Base-by-base conservation (phyloP, 2,888 invertebrate species). In the Lobophora halterata region DNA sequence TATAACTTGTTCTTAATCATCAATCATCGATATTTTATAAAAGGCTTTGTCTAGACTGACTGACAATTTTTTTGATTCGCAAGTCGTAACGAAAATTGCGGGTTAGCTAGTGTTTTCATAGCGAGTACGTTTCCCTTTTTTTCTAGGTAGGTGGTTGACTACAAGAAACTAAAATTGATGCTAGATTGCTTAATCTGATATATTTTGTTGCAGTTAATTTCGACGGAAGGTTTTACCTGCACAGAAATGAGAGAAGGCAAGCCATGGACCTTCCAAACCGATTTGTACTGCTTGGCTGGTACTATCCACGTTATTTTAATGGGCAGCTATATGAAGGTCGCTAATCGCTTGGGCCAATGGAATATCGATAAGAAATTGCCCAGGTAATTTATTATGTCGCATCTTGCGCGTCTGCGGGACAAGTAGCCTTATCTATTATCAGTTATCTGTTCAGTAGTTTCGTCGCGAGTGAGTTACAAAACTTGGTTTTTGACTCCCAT, bases 261-360 rank as follows among this genome's bases (percentile, higher is more conserved):
- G 58, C 95, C 96, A 0, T 98, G 98, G 98, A 97, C 95, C 18
- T 97, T 95, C 76, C 97, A 98, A 86, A 95, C 95, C 16, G 98
- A 98, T 85, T 85, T 96, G 61, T 98, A 93, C 78, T 97, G 97
- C 52, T 82, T 97, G 46, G 95, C 95, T 28, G 95, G 95, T 6
- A 95, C 95, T 5, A 92, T 96, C 51, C 95, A 97, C 74, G 94
- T 95, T 28, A 85, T 98, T 53, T 80, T 97, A 7, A 95, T 96
- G 85, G 95, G 95, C 23, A 93, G 93, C 65, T 98, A 98, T 74
- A 97, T 98, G 93, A 92, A 94, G 61, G 91, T 94, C 8, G 88
- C 88, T 12, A 91, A 91, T 63, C 88, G 88, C 27, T 81, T 89
- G 55, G 89, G 89, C 18, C 89, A 89, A 56, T 92, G 92, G 91